Conservation (phyloP, 2,797 vertebrate genomes). For the Oceanodroma leucorhoa region DNA sequence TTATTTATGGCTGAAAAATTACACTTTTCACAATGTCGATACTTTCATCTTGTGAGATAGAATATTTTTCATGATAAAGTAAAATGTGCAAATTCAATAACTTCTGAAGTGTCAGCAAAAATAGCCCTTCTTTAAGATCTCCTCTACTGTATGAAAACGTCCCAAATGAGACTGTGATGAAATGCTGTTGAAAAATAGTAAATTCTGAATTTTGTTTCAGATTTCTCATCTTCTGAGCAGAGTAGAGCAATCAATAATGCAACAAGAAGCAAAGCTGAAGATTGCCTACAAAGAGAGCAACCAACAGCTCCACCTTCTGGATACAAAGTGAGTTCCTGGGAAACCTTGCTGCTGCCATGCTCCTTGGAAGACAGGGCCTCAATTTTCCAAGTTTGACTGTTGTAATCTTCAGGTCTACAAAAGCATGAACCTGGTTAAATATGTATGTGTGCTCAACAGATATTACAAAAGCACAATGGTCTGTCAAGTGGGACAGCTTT, state of each 20-base stretch:
- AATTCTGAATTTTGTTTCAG: conserved; percentile 60
- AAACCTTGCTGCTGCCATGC: not conserved
- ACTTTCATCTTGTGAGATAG: not conserved
- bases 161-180: not conserved
- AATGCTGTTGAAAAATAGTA: not conserved
- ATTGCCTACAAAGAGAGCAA: conserved; percentile 76
- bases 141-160: not conserved
- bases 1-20: not conserved
- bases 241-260: conserved; percentile 76
- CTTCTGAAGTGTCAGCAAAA: not conserved
- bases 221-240: conserved; percentile 78
- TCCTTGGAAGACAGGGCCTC: not conserved
- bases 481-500: not conserved
- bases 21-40: not conserved
- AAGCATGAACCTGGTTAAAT: not conserved
- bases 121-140: not conserved
- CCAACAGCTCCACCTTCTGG: conserved; percentile 79
- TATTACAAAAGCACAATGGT: not conserved
- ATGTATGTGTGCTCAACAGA: fast-evolving
- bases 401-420: not conserved
- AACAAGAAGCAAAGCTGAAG: conserved; percentile 78
- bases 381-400: not conserved
- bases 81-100: not conserved
- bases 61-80: not conserved
- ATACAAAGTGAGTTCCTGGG: conserved; percentile 68